Conservation (phyloP, 2,888 invertebrate genomes). For the Drosophila anomalipes region DNA sequence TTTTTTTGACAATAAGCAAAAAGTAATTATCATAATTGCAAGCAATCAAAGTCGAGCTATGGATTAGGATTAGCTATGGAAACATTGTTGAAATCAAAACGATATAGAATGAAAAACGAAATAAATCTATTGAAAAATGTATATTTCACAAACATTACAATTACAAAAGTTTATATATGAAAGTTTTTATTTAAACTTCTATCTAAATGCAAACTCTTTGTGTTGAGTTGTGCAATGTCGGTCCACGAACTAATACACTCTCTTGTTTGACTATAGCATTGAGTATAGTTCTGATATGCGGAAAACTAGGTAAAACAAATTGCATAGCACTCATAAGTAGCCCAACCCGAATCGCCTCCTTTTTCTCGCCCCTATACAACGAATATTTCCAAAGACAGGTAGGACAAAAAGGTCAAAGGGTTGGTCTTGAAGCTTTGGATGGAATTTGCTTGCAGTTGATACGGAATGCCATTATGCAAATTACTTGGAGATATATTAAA, state of each 20-base stretch:
- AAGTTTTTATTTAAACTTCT: neutral
- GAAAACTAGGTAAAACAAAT: constrained; percentile 44
- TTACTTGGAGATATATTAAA: constrained; percentile 17
- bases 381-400: constrained; percentile 9
- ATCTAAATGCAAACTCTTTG: neutral
- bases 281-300: constrained; percentile 4
- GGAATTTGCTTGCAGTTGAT: constrained; percentile 6
- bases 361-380: neutral
- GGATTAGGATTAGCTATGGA: neutral
- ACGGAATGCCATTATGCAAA: constrained; percentile 46
- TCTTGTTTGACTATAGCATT: no score
- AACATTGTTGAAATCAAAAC: no score
- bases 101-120: neutral
- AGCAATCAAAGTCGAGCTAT: neutral
- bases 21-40: constrained; percentile 41
- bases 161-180: neutral
- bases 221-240: neutral
- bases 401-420: neutral
- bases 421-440: neutral
- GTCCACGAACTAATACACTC: neutral
- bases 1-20: constrained; percentile 24
- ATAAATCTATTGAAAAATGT: neutral
- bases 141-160: neutral
- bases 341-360: constrained; percentile 29
- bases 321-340: constrained; percentile 28